Base-by-base conservation (phyloP, 1,140 invertebrate species). In the Hirudo medicinalis region DNA sequence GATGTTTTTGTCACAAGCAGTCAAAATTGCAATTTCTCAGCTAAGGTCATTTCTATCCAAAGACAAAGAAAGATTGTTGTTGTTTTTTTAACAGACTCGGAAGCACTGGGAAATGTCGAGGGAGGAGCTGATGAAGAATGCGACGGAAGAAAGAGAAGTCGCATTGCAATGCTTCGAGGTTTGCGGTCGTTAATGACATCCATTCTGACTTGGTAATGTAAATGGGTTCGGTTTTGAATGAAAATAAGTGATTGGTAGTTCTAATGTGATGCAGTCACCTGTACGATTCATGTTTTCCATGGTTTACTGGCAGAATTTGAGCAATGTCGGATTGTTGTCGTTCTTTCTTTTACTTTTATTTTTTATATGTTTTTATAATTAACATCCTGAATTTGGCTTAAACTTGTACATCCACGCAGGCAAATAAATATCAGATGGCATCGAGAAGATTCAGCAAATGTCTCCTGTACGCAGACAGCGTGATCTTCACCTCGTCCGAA, bases 371-470 rank as follows among this genome's bases (percentile, higher is more conserved):
- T 63, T 27, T 27, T 63, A 0, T 17, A 27, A 27, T 63, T 20
- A 63, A 25, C 17, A 32, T 20, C 13, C 60, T 63, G 60, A 63
- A 13, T 32, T 63, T 8, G 9, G 22, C 17, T 63, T 32, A 25
- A 27, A 32, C 15, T 15, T 63, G 2, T 63, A 5, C 20, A 29
- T 29, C 36, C 0, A 43, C 25, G 1, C 25, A 70, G 69, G 43
- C n/a, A 49, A 13, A 70, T 5, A 70, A 70, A 70, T 70, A 70
- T 70, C 25, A 70, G 25, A 3, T 70, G 49, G 69, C 69, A 8
- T 27, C 25, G 40, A 70, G 29, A 54, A 70, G 53, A 40, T 70
- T 53, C 29, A n/a, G 25, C n/a, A 36, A 54, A n/a, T 36, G 36
- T 9, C 20, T 54, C 15, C 43, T 49, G 43, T 54, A 54, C 25